A percentile compares a stretch with the other conserved stretches of the same genome.
Conservation (phyloP, 37 sponge, comb jelly and placozoan species). For the Dysidea cf. avara region DNA sequence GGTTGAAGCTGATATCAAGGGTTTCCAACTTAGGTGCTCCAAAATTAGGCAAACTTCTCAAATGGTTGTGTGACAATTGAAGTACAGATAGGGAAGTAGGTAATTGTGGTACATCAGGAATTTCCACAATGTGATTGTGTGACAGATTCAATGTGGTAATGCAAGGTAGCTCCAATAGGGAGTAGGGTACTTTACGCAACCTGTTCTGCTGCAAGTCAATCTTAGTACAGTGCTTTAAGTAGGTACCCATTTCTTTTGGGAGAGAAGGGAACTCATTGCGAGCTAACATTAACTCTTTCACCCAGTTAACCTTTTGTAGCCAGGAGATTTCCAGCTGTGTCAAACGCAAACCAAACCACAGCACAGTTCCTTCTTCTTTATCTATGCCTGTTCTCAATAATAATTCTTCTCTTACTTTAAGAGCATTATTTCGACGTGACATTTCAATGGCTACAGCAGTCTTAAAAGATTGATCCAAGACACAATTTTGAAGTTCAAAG, state of each 20-base stretch:
- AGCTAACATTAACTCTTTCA: conserved; percentile 58
- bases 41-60: conserved; percentile 66
- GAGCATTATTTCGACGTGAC: conserved; percentile 42
- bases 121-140: conserved; percentile 61
- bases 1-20: conserved; percentile 72
- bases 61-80: conserved; percentile 73
- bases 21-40: conserved; percentile 57
- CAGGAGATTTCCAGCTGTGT: conserved; percentile 53
- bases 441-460: conserved; percentile 82
- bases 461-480: conserved; percentile 50
- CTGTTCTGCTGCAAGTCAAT: conserved; percentile 75
- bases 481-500: conserved; percentile 48
- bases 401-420: conserved; percentile 53
- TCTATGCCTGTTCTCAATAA: conserved; percentile 73
- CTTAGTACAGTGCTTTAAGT: conserved; percentile 59
- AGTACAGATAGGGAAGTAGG: conserved; percentile 68
- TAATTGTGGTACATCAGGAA: conserved; percentile 74
- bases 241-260: conserved; percentile 66
- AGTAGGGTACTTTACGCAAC: conserved; percentile 60
- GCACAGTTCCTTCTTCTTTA: conserved; percentile 48
- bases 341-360: conserved; percentile 79
- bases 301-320: conserved; percentile 75
- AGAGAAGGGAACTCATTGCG: conserved; percentile 65
- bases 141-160: conserved; percentile 74
- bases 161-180: conserved; percentile 76